Base-by-base conservation (phyloP, 2,113 vertebrate species). In the Malurus melanocephalus region DNA sequence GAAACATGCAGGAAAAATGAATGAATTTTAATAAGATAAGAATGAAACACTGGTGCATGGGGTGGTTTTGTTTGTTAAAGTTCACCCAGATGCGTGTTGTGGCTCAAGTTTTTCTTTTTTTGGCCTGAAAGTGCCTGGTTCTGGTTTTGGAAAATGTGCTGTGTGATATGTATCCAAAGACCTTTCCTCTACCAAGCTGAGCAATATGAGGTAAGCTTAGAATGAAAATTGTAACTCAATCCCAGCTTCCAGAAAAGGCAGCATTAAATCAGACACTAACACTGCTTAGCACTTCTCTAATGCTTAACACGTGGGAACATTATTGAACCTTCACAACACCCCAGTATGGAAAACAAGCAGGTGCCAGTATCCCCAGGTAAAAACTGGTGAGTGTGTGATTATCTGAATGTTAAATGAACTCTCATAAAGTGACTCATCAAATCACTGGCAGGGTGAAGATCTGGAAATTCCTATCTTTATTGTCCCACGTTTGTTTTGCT, bases 181-280 rank as follows among this genome's bases (percentile, higher is more conserved):
- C 80, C 84, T 88, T 82, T 94, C 48, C 80, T 93, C 66, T 45
- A 87, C 83, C 67, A 69, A 77, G 71, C 66, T 32, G 35, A 86
- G 93, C 33, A 65, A 28, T 61, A 51, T 43, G 93, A 88, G 43
- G 71, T 91, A 85, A 93, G 48, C n/a, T 90, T 93, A 87, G 74
- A 72, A 66, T 52, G 66, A 81, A 81, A 93, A 87, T 30, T 33
- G 67, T 90, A 92, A 91, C 83, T 85, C 59, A 66, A 86, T 13
- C 80, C 45, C 33, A 56, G 76, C 80, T 89, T 73, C 79, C 82
- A 91, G 91, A 89, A 92, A 91, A 91, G 69, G 74, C 69, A 91
- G 45, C 57, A 40, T 91, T 93, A 90, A 91, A 88, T 89, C 85
- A 81, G 69, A 18, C 26, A 2, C 73, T 85, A 0, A 19, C 69